Conservation (phyloP, 2,113 vertebrate species). For the Dryoscopus gambensis region DNA sequence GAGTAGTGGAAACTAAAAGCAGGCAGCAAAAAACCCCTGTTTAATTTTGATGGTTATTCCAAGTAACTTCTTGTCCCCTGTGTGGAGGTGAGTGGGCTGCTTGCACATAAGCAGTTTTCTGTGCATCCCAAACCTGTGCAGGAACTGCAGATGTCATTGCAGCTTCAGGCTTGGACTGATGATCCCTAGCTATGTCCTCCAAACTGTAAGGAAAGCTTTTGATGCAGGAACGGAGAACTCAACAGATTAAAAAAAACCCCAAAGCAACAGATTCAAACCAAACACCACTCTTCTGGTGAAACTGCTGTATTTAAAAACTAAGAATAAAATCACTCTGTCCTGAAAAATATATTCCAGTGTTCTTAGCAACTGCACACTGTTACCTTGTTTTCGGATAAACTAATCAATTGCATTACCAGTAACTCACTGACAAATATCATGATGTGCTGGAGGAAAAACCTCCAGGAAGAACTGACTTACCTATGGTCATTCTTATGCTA, state of each 20-base stretch:
- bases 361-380: neutral
- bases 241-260: neutral
- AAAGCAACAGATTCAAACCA: neutral
- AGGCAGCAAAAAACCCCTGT: neutral
- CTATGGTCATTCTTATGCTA: neutral
- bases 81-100: neutral
- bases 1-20: neutral
- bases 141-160: constrained; percentile 27
- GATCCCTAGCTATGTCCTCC: neutral
- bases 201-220: neutral
- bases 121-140: neutral
- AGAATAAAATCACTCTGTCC: neutral
- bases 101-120: neutral
- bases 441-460: neutral
- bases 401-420: neutral
- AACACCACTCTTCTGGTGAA: neutral
- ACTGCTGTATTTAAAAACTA: neutral
- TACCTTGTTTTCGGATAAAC: neutral
- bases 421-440: neutral
- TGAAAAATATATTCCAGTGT: neutral
- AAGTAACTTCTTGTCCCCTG: neutral
- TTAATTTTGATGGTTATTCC: neutral
- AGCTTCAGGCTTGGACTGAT: neutral
- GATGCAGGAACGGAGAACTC: neutral
- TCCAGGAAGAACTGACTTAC: neutral